A percentile compares a stretch with the other conserved stretches of the same genome.
These are phyloP conservation scores for Ailuropoda melanoleuca DNA, from an alignment of 2,113 vertebrate species.

Conservation along the genomic window DNA sequence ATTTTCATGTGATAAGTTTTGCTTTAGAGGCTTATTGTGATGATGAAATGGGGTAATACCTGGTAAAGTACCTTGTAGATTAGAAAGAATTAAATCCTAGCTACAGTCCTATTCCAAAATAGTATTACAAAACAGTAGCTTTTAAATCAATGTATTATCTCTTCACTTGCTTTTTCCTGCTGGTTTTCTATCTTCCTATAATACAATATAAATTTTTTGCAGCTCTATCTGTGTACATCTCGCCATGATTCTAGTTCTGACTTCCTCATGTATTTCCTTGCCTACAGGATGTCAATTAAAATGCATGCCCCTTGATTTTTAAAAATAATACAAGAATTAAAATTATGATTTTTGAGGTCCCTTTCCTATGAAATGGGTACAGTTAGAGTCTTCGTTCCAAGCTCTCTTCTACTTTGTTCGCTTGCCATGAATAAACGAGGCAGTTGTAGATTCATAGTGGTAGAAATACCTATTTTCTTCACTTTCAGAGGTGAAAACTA, in stretches of 20 bases:
- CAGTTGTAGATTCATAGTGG: background rate
- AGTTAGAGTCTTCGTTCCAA: background rate
- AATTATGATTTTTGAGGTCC: background rate
- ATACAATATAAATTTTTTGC: background rate
- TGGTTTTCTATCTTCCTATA: background rate
- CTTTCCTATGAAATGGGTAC: background rate
- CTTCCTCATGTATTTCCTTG: background rate
- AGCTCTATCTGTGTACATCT: background rate
- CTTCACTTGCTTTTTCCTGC: background rate
- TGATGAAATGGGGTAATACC: background rate
- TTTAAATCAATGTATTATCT: background rate
- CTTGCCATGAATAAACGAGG: background rate
- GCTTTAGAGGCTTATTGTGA: background rate
- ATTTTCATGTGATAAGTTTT: background rate
- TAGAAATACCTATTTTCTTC: background rate
- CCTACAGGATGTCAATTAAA: background rate
- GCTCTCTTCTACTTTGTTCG: background rate
- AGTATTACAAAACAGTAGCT: background rate
- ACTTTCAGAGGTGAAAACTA: background rate
- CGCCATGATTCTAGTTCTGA: background rate
- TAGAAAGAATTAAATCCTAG: background rate
- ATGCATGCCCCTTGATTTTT: background rate
- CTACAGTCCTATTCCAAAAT: background rate
- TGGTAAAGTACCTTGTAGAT: background rate
- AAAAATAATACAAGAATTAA: background rate